Conservation (phyloP, 2,888 invertebrate genomes). For the Pristionchus fissidentatus region DNA sequence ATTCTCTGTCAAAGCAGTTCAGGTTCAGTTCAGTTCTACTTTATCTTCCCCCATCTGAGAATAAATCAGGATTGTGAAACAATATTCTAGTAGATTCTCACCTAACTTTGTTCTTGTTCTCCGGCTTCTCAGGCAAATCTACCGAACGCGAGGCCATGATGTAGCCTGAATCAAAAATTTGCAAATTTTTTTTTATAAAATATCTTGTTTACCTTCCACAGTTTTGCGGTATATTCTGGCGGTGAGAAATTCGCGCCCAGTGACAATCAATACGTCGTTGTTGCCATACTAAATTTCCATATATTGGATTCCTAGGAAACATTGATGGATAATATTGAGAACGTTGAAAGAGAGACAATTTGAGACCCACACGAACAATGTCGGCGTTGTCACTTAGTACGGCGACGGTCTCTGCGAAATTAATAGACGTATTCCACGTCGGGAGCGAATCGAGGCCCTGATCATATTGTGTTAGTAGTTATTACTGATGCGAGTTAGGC, state of each 20-base stretch:
- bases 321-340: background rate
- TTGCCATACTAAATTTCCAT: slow-evolving; percentile 26
- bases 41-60: too few relatives aligned
- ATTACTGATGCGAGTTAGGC: too few relatives aligned
- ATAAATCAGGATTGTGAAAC: background rate
- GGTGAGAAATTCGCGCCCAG: slow-evolving; percentile 25
- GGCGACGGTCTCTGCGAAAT: slow-evolving; percentile 61
- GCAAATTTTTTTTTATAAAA: background rate
- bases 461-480: background rate
- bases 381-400: slow-evolving; percentile 64
- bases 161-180: slow-evolving; percentile 42
- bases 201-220: background rate
- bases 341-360: background rate
- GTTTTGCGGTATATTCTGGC: slow-evolving; percentile 2
- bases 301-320: background rate
- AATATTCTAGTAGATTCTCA: background rate
- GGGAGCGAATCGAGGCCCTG: slow-evolving; percentile 52
- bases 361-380: slow-evolving; percentile 61
- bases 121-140: slow-evolving; percentile 55
- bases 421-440: slow-evolving; percentile 68
- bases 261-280: slow-evolving; percentile 35
- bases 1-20: too few relatives aligned
- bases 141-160: slow-evolving; percentile 63
- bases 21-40: too few relatives aligned
- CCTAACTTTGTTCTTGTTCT: slow-evolving; percentile 59